phyloP scores from a whole-genome alignment of 2,888 invertebrate genomes.

The Girardia tigrina region DNA sequence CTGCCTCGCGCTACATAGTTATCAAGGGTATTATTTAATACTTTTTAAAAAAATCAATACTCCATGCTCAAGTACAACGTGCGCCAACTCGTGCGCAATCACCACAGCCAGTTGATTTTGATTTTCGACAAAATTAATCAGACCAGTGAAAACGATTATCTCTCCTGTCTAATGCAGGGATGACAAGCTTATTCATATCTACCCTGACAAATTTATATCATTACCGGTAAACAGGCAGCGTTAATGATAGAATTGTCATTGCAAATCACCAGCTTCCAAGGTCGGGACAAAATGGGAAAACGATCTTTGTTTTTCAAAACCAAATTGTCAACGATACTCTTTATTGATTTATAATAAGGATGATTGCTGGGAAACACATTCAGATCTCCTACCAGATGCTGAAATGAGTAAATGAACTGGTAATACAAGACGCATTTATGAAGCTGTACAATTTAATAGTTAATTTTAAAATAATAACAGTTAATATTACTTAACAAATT shows the following conservation, averaged over 20 bases:
- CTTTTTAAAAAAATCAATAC: too few relatives aligned
- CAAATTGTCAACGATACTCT: background rate
- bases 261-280: background rate
- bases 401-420: too few relatives aligned
- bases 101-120: conserved; percentile 56
- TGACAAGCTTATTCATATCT: too few relatives aligned
- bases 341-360: background rate
- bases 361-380: background rate
- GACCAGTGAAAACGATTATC: conserved; percentile 55
- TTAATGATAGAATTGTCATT: background rate
- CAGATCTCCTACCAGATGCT: too few relatives aligned
- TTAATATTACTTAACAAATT: too few relatives aligned
- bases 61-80: conserved; percentile 54
- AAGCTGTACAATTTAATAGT: too few relatives aligned
- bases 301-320: background rate
- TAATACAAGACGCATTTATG: too few relatives aligned
- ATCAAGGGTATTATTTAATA: too few relatives aligned
- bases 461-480: too few relatives aligned
- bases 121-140: conserved; percentile 50
- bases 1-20: background rate
- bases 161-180: conserved; percentile 53
- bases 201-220: background rate
- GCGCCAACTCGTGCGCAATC: conserved; percentile 57
- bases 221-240: conserved; percentile 40
- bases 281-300: background rate